Percentiles rank a stretch among this genome's conserved stretches.
Evolutionary conservation across 2,113 vertebrate genomes (phyloP).

Genomic region (Pteropus alecto): DNA sequence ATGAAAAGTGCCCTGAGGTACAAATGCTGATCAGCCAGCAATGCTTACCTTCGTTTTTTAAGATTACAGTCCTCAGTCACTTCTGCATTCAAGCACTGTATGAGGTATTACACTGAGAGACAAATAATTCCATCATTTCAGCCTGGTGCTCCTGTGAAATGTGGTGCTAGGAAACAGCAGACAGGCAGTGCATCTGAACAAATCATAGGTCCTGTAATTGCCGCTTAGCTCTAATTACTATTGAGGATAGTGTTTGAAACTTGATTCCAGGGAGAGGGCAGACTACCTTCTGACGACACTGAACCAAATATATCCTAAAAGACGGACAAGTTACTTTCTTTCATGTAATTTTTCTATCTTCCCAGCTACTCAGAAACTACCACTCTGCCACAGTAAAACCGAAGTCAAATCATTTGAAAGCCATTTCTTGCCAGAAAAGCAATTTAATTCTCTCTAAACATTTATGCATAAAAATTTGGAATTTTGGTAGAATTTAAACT

Average conservation of each 20-base stretch:
- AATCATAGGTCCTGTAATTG: slow-evolving; percentile 76
- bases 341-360: slow-evolving; percentile 37
- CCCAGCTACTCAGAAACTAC: slow-evolving; percentile 7
- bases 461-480: background rate
- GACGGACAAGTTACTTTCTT: slow-evolving; percentile 69
- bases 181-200: slow-evolving; percentile 76
- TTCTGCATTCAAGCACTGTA: slow-evolving; percentile 47
- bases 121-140: slow-evolving; percentile 80
- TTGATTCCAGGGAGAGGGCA: slow-evolving; percentile 75
- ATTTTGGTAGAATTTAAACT: background rate
- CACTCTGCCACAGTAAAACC: background rate
- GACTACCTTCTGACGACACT: slow-evolving; percentile 73
- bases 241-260: slow-evolving; percentile 77
- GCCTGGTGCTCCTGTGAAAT: slow-evolving; percentile 61
- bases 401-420: slow-evolving; percentile 13
- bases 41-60: slow-evolving; percentile 72
- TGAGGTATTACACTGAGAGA: slow-evolving; percentile 43
- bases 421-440: background rate
- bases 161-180: slow-evolving; percentile 71
- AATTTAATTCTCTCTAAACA: background rate
- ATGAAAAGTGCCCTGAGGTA: slow-evolving; percentile 24
- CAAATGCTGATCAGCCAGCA: slow-evolving; percentile 12
- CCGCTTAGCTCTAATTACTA: slow-evolving; percentile 81
- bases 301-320: slow-evolving; percentile 82
- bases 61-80: slow-evolving; percentile 56